Base-by-base conservation (phyloP, 2,113 vertebrate species). In the Anoura caudifer region DNA sequence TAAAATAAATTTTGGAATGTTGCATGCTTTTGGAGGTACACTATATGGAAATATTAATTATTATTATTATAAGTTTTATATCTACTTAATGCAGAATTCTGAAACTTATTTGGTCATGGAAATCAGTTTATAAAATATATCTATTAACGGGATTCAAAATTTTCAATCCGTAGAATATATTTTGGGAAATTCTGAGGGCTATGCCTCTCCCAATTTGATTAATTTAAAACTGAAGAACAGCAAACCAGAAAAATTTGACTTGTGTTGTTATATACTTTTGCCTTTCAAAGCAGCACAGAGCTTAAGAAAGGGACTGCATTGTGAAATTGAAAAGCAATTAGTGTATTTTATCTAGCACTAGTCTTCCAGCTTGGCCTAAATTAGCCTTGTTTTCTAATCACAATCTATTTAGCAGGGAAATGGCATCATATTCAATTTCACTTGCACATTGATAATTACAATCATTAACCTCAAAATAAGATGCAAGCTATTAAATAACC, bases 371-470 rank as follows among this genome's bases (percentile, higher is more conserved):
- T 59, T 94, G 84, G 83, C 84, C 87, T 85, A 91, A 24, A 33
- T 70, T 52, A 87, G 38, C 50, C 56, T 95, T 90, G 31, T 41
- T 80, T 90, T 93, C 93, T 79, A 87, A 83, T 84, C 75, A 90
- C 43, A 91, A 89, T 90, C 96, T 63, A 95, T 90, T 94, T 93
- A 79, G 67, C 91, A 97, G 61, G 20, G n/a, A 95, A 96, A 91
- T 52, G 86, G 19, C 47, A 72, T 95, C 79, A 65, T 76, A 84
- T 83, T 95, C 95, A 87, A 95, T 94, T 96, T 90, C 65, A 72
- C 52, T 90, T 92, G 20, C 38, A 97, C 91, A 73, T 87, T 89
- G 92, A 80, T 95, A 91, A 87, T 95, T 95, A 97, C 7, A 92
- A 93, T n/a, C 22, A 92, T 90, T 76, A 65, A 70, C 75, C 80